Evolutionary conservation across 2,113 vertebrate species (phyloP), one percentile per base, ranked within the genome.

Genomic region (Catharus minimus): DNA sequence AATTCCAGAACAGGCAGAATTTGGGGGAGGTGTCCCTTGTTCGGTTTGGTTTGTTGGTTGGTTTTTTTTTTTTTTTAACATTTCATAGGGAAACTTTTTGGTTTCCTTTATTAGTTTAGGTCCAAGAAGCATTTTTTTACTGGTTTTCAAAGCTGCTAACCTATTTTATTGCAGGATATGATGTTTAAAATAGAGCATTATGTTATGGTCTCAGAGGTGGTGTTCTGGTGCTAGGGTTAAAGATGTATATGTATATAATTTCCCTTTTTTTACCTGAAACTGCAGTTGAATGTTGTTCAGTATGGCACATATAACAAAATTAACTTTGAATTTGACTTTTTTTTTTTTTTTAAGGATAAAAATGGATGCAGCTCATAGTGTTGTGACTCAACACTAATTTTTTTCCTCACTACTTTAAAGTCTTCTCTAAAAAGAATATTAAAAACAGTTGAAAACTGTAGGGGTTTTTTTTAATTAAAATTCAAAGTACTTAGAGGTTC

Each of bases 111-210:
- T 83, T 93, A 78, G 82, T 92, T 93, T 96, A 96, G 79, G 92
- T 93, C 93, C 89, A 92, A 91, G 53, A 53, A 97, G 38, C 85
- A 91, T 65, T 96, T 96, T 94, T 86, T 58, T 50, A 89, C 85
- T 84, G 65, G 88, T 94, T 97, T 97, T 94, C 94, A 96, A 95
- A 98, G 96, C 96, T 98, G 96, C 96, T 97, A 97, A 96, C 94
- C 90, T 95, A 89, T 96, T 97, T 96, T 94, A 96, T 96, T 93
- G 93, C 82, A 96, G 92, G 92, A 97, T 94, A 90, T 65, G 72
- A 90, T 96, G 91, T 97, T 97, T 93, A 88, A 97, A 94, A 90
- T 94, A 95, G 8, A 97, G 91, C 96, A 96, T 97, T 97, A 95
- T 96, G 89, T 97, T 90, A 93, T 93, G 83, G 97, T 95, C 90